A percentile compares a stretch with the other conserved stretches of the same genome.
Conservation (phyloP, 2,797 vertebrate species). For the Podarcis siculus region DNA sequence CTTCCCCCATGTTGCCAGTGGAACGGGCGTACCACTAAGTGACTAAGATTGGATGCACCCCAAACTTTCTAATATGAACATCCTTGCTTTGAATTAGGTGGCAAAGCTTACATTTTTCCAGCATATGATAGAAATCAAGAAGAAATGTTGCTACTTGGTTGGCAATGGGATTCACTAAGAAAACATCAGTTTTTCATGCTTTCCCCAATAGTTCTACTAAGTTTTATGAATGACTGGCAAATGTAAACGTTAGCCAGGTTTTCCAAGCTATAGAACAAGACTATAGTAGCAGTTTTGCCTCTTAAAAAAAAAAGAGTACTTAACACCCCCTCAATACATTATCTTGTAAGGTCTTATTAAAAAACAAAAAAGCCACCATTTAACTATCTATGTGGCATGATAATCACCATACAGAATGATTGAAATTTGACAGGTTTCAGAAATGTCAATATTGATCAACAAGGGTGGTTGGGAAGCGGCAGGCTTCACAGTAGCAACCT, state of each 20-base stretch:
- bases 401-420: not conserved
- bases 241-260: too few species aligned
- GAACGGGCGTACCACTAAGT: too few species aligned
- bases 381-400: not conserved
- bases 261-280: too few species aligned
- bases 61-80: too few species aligned
- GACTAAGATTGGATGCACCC: too few species aligned
- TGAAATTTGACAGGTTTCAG: not conserved
- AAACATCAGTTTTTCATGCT: too few species aligned
- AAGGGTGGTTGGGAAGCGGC: not conserved
- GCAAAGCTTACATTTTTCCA: not conserved
- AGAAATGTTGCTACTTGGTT: too few species aligned
- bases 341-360: not conserved
- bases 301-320: not conserved
- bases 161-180: too few species aligned
- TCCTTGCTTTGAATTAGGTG: not conserved
- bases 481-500: not conserved
- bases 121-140: not conserved
- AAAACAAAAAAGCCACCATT: not conserved
- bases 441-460: slow-evolving; percentile 16
- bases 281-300: not conserved
- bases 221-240: too few species aligned
- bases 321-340: not conserved
- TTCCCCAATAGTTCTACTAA: too few species aligned
- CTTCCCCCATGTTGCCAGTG: too few species aligned